Conservation (phyloP, 2,797 vertebrate genomes). For the Leucoraja ocellata region DNA sequence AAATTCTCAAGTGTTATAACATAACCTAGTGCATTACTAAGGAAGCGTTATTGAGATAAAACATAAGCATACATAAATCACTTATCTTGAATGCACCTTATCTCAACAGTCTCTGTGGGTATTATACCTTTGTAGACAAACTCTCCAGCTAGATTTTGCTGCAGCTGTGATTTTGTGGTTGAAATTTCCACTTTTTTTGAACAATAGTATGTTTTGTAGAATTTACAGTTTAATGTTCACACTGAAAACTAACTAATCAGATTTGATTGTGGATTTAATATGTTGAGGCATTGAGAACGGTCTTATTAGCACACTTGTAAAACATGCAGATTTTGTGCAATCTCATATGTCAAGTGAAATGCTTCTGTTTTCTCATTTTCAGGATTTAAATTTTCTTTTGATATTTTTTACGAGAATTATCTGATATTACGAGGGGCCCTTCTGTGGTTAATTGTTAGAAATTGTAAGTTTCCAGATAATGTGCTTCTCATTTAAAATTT, state of each 20-base stretch:
- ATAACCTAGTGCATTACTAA: background rate
- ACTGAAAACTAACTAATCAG: background rate
- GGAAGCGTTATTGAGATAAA: slow-evolving; percentile 10
- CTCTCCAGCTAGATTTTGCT: background rate
- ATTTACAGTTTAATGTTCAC: background rate
- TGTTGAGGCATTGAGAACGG: background rate
- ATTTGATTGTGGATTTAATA: too few relatives aligned
- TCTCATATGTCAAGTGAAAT: background rate
- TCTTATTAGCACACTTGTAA: background rate
- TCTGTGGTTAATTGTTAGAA: background rate
- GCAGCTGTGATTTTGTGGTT: background rate
- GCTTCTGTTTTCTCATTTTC: background rate
- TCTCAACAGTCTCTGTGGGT: background rate
- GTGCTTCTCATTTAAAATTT: background rate
- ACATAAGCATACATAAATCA: background rate
- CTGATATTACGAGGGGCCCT: background rate
- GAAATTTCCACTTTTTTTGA: background rate
- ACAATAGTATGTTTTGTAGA: background rate
- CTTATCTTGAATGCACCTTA: background rate
- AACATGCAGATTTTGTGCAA: background rate
- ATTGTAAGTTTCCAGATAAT: background rate
- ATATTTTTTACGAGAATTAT: background rate
- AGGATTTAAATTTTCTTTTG: background rate
- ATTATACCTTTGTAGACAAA: background rate
- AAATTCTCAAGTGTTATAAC: slow-evolving; percentile 18